phyloP scores from a whole-genome alignment of 2,888 invertebrate genomes.

The Nomada lathburiana region DNA sequence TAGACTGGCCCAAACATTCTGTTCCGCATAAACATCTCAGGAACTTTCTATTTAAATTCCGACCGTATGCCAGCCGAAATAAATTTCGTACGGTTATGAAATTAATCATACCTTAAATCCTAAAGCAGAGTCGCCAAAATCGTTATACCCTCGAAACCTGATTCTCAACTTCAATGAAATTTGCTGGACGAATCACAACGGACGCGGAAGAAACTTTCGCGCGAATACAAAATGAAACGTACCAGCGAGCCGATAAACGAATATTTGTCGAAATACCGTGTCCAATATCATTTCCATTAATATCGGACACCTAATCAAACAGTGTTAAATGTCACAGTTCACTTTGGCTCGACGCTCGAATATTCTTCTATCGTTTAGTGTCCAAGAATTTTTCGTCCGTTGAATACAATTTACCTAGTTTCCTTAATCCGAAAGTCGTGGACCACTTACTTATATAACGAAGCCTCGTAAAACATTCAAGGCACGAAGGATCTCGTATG shows the following conservation, averaged over 20 bases:
- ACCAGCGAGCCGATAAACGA: neutral
- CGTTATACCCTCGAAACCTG: constrained; percentile 11
- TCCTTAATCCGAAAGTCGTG: neutral
- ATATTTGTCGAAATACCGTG: neutral
- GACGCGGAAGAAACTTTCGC: neutral
- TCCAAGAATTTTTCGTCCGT: neutral
- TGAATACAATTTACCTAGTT: neutral
- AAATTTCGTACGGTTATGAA: neutral
- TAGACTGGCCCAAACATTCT: neutral
- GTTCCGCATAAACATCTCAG: neutral
- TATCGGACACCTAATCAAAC: too few species aligned
- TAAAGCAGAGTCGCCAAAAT: neutral
- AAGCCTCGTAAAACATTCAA: neutral
- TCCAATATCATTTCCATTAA: too few species aligned
- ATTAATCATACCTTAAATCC: neutral
- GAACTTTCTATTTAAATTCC: neutral
- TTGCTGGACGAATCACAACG: constrained; percentile 3
- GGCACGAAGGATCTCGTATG: neutral
- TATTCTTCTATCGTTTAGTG: neutral
- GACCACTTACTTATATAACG: neutral
- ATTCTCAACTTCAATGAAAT: constrained; percentile 3
- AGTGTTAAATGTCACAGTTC: neutral
- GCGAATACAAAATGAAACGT: neutral
- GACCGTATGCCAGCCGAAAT: neutral
- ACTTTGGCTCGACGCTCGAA: neutral